Base-by-base conservation (phyloP, 2,113 vertebrate genomes). In the Galemys pyrenaicus region DNA sequence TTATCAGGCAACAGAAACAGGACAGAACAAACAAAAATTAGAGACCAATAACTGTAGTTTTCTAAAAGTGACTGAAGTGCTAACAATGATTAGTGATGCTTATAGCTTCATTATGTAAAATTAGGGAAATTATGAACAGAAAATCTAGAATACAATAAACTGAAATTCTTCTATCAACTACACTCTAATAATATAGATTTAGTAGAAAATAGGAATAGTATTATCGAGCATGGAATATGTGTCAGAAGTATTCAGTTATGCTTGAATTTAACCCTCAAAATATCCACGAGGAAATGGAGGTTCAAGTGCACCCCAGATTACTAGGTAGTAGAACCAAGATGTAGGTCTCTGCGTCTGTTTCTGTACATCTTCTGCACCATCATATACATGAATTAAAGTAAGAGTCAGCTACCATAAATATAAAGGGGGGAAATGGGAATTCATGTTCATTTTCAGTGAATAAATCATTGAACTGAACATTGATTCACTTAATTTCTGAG, bases 1-100 rank as follows among this genome's bases (percentile, higher is more conserved):
- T 86, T 78, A 89, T 77, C 20, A 96, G 41, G 11, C 35, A 54
- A 83, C 11, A 49, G 70, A 97, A 81, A 73, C 10, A 54, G 28
- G 79, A 97, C 5, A 58, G 79, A 51, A 64, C 32, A 5, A 62
- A 49, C 15, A 67, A 85, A 94, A 75, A 91, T 68, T 84, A 65
- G 3, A 92, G 56, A 78, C 67, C 22, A 7, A 24, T 58, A 92
- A 95, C 75, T 73, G 64, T 0, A 11, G 41, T 94, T 95, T 97
- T 96, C 70, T 51, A 68, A 89, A 93, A 91, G 49, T 80, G 32
- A 13, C 0, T 70, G 8, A 79, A 87, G 30, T 60, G 30, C 46
- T 68, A 60, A 86, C 56, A 56, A 12, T 60, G 20, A 54, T 37
- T 58, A 81, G 22, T 30, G 58, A 89, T 81, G 3, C 12, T 94